phyloP scores from a whole-genome alignment of 2,797 vertebrate species.

The Poecilia picta region DNA sequence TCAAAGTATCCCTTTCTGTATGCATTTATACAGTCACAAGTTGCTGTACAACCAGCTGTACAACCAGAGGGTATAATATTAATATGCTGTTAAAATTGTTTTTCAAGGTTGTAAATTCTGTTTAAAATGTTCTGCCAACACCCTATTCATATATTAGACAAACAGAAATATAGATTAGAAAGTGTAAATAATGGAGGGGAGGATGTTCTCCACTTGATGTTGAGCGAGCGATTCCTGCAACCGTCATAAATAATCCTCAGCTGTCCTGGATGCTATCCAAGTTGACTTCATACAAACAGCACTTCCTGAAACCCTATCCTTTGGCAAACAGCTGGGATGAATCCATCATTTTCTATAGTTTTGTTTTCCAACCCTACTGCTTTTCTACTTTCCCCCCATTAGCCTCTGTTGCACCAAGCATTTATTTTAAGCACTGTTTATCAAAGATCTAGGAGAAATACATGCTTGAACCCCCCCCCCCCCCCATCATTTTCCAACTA shows the following conservation, averaged over 20 bases:
- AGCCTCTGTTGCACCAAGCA: conserved; percentile 45
- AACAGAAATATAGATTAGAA: neutral
- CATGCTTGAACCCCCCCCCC: no score
- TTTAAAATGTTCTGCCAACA: neutral
- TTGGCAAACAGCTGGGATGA: conserved; percentile 66
- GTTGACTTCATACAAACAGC: conserved; percentile 56
- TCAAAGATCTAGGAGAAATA: conserved; percentile 28
- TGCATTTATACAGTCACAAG: neutral
- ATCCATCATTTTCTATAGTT: conserved; percentile 72
- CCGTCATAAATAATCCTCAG: conserved; percentile 71
- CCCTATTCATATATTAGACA: neutral
- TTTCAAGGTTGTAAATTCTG: neutral
- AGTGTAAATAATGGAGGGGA: conserved; percentile 35
- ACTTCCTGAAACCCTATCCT: conserved; percentile 63
- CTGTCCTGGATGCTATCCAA: conserved; percentile 65
- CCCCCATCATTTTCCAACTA: conserved; percentile 38
- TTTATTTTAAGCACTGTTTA: conserved; percentile 65
- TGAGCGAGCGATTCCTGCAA: conserved; percentile 49
- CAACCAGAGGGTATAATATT: neutral
- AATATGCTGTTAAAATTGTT: neutral
- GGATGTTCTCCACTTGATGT: conserved; percentile 48
- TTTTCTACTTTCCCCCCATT: conserved; percentile 56
- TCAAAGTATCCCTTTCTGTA: neutral
- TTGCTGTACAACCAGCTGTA: neutral
- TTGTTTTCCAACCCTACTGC: conserved; percentile 37